Conservation (phyloP, 2,113 vertebrate species). For the Typhlomys cinereus region DNA sequence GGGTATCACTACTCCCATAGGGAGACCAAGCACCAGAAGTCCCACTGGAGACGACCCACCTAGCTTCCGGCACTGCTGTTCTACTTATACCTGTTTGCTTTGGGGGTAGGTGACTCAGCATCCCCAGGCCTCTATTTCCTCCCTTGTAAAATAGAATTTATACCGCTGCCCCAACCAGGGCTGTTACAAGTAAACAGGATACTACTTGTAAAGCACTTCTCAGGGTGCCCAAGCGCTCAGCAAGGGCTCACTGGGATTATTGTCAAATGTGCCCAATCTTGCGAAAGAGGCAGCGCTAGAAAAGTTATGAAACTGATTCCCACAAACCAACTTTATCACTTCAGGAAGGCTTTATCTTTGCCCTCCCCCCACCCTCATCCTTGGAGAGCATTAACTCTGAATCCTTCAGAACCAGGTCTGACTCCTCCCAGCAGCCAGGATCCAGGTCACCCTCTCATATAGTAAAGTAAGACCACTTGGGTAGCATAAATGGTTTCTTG, state of each 20-base stretch:
- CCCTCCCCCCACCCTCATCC: background rate
- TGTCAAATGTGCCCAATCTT: conserved; percentile 31
- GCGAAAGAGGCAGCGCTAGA: conserved; percentile 26
- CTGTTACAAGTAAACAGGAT: conserved; percentile 7
- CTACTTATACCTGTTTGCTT: background rate
- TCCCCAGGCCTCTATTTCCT: background rate
- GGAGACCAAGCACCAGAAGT: background rate
- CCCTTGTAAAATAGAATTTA: background rate
- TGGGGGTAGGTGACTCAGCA: background rate
- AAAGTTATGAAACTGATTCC: conserved; percentile 65
- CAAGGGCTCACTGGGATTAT: background rate
- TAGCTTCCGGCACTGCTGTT: background rate
- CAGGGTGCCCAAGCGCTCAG: background rate
- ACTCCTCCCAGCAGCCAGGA: background rate
- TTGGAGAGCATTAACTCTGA: conserved; percentile 5
- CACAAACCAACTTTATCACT: conserved; percentile 28
- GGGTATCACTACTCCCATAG: background rate
- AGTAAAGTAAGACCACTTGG: background rate
- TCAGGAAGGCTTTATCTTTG: background rate
- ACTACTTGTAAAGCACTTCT: background rate
- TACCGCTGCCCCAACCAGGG: background rate
- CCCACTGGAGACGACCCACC: background rate
- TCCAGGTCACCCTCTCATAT: fast-evolving
- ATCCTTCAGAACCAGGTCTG: background rate
- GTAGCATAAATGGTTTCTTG: background rate